These are phyloP conservation scores for Odontophorus gujanensis DNA, from an alignment of 2,113 vertebrate genomes.

Conservation along the genomic window DNA sequence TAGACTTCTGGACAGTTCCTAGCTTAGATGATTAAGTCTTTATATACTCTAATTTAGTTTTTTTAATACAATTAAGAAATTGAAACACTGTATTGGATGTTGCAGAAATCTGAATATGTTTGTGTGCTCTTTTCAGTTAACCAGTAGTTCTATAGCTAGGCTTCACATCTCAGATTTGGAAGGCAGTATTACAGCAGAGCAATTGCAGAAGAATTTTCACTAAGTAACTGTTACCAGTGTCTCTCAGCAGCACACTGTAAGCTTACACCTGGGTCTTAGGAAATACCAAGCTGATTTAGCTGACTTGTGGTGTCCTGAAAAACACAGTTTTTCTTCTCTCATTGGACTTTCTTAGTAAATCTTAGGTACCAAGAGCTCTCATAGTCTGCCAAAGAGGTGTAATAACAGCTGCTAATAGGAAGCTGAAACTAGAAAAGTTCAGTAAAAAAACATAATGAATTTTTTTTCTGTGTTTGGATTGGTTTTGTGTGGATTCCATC, in stretches of 20 bases:
- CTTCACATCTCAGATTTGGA: not conserved
- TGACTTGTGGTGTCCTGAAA: not conserved
- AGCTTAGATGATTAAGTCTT: not conserved
- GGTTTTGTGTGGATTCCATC: not conserved
- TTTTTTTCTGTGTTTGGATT: not conserved
- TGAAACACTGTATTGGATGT: not conserved
- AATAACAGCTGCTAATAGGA: not conserved
- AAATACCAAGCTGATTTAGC: not conserved
- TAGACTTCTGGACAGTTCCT: not conserved
- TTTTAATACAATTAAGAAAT: not conserved
- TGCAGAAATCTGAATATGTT: not conserved
- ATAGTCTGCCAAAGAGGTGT: not conserved
- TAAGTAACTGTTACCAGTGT: not conserved
- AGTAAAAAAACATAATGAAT: not conserved
- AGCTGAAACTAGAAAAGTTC: not conserved
- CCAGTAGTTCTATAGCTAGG: not conserved
- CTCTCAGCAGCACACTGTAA: not conserved
- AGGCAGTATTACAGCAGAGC: not conserved
- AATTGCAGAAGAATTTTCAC: not conserved
- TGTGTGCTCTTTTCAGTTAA: not conserved
- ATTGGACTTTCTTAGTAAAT: not conserved
- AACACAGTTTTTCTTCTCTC: not conserved
- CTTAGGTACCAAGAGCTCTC: not conserved
- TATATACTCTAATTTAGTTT: not conserved
- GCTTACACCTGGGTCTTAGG: not conserved